Conservation (phyloP, 2,797 vertebrate species). For the Pristis pectinata region DNA sequence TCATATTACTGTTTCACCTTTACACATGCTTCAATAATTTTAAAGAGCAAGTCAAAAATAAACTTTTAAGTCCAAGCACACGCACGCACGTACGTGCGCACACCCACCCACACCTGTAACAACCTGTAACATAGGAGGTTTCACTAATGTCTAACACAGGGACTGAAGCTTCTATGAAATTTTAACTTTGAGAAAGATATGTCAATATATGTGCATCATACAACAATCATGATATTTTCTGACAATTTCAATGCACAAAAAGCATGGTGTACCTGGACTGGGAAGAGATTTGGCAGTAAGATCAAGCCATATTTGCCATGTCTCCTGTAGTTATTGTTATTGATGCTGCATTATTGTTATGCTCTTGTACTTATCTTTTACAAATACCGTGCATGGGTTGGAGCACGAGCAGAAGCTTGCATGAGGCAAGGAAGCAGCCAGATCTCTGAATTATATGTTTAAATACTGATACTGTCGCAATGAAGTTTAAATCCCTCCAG, state of each 20-base stretch:
- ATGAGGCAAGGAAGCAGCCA: no score
- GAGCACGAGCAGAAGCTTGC: no score
- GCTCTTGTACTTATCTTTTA: no score
- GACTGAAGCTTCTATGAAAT: background rate
- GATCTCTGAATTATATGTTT: no score
- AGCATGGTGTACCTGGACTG: no score
- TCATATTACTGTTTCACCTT: slow-evolving; percentile 16
- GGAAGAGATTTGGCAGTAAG: no score
- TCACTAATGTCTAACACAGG: background rate
- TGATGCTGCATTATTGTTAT: no score
- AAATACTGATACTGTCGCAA: no score
- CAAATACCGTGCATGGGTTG: no score
- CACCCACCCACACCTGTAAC: background rate
- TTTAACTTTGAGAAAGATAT: background rate
- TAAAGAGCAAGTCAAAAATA: slow-evolving; percentile 1
- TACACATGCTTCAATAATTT: slow-evolving; percentile 26
- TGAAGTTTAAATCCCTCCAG: no score
- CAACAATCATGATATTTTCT: background rate
- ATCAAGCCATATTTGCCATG: background rate
- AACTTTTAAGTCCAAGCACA: background rate
- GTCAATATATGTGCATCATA: background rate
- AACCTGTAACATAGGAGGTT: background rate
- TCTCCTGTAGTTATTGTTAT: background rate
- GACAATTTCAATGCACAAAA: background rate
- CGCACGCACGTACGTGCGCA: slow-evolving; percentile 24